Evolutionary conservation across 1,140 invertebrate genomes (phyloP).

Genomic region (Drosophila punjabiensis): DNA sequence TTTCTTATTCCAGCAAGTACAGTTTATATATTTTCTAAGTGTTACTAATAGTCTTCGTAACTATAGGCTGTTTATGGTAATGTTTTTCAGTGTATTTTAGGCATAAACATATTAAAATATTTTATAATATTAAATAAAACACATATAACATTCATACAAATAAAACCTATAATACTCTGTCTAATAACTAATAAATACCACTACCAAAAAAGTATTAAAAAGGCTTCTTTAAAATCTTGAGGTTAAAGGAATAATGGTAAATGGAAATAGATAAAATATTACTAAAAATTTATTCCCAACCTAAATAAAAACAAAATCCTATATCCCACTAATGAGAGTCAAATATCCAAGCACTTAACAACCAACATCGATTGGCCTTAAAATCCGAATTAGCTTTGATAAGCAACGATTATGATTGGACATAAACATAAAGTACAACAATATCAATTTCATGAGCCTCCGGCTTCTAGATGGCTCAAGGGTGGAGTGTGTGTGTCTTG

Average conservation of each 20-base stretch:
- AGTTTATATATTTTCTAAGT: neutral
- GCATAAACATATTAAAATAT: neutral
- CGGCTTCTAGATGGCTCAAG: conserved; percentile 14
- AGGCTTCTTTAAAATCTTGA: neutral
- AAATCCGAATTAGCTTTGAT: conserved; percentile 37
- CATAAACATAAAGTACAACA: conserved; percentile 47
- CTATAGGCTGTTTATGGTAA: rapidly evolving
- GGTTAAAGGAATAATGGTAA: neutral
- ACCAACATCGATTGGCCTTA: conserved; percentile 23
- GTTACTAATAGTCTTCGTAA: neutral
- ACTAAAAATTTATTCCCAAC: neutral
- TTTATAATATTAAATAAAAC: no score
- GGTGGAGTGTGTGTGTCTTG: neutral
- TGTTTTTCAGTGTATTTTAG: neutral
- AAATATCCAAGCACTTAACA: conserved; percentile 6
- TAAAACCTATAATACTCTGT: neutral
- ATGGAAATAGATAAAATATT: no score
- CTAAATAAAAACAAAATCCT: neutral
- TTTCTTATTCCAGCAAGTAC: neutral
- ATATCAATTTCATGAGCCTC: conserved; percentile 48
- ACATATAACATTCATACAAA: no score
- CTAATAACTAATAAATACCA: neutral
- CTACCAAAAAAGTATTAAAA: neutral
- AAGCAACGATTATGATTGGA: conserved; percentile 38
- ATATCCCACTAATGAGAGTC: neutral